Percentiles rank a stretch among this genome's conserved stretches.
phyloP scores from a whole-genome alignment of 1,140 invertebrate genomes.

The Tribolium madens region DNA sequence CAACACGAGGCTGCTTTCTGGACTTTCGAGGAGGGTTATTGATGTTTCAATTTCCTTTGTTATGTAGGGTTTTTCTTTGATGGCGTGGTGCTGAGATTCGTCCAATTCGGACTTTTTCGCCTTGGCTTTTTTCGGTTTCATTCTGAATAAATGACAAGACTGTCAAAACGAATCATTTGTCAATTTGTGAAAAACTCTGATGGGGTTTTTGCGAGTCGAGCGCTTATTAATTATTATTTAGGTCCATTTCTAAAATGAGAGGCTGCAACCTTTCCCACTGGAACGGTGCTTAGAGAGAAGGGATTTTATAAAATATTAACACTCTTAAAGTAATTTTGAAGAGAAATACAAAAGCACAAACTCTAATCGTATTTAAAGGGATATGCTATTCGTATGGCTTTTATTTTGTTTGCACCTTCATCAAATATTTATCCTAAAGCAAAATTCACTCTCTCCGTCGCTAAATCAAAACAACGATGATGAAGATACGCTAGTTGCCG shows the following conservation, averaged over 20 bases:
- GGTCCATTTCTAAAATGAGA: not conserved
- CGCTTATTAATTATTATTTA: not conserved
- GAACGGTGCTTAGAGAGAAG: not conserved
- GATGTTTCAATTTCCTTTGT: constrained; percentile 57
- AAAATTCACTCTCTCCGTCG: constrained; percentile 3
- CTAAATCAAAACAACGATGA: constrained; percentile 13
- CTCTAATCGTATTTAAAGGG: constrained; percentile 35
- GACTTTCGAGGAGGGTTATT: constrained; percentile 56
- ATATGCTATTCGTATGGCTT: constrained; percentile 18
- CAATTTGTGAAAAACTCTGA: not conserved
- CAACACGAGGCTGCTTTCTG: constrained; percentile 55
- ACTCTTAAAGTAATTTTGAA: constrained; percentile 5
- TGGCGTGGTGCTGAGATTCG: constrained; percentile 47
- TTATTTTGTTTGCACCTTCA: constrained; percentile 30
- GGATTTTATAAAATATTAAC: constrained; percentile 1
- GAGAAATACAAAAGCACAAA: constrained; percentile 2
- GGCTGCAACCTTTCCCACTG: not conserved
- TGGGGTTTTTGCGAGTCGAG: not conserved
- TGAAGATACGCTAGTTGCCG: not conserved
- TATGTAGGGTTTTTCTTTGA: constrained; percentile 56
- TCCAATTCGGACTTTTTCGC: constrained; percentile 43
- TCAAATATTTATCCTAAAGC: constrained; percentile 30
- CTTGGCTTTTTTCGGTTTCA: constrained; percentile 4
- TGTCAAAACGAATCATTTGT: not conserved
- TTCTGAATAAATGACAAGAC: not conserved